Evolutionary conservation across 1,140 invertebrate genomes (phyloP).

Genomic region (Rhizoglyphus robini): DNA sequence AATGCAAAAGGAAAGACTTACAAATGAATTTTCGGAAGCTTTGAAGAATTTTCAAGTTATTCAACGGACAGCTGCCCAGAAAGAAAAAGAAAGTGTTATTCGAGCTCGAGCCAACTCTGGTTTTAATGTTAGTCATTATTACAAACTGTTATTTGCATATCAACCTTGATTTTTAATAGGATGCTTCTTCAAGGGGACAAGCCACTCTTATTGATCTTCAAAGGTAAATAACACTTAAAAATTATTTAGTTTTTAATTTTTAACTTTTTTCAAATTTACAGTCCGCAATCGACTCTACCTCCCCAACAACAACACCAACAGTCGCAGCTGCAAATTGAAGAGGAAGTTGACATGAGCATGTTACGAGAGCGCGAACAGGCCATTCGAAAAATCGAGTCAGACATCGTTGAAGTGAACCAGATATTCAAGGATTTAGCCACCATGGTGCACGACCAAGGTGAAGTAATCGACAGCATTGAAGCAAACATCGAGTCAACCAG

Average conservation of each 20-base stretch:
- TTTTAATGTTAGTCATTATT: conserved; percentile 23
- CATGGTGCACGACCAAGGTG: conserved; percentile 93
- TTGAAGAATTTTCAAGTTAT: conserved; percentile 67
- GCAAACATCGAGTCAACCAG: conserved; percentile 81
- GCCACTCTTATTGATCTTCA: conserved; percentile 43
- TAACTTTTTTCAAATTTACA: conserved; percentile 16
- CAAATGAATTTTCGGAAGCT: conserved; percentile 84
- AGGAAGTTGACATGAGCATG: conserved; percentile 66
- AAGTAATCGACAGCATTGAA: conserved; percentile 91
- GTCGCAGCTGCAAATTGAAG: conserved; percentile 57
- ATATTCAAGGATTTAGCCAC: conserved; percentile 95
- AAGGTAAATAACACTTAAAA: conserved; percentile 22
- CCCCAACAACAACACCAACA: conserved; percentile 30
- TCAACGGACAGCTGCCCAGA: conserved; percentile 62
- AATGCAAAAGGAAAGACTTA: conserved; percentile 75
- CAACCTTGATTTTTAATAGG: conserved; percentile 14
- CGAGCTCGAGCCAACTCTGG: conserved; percentile 36
- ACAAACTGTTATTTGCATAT: not conserved
- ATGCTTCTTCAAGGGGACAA: conserved; percentile 21
- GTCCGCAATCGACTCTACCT: conserved; percentile 23
- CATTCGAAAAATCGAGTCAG: conserved; percentile 72
- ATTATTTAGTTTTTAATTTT: not conserved
- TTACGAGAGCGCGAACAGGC: conserved; percentile 79
- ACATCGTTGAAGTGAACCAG: conserved; percentile 90
- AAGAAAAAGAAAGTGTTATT: conserved; percentile 63